phyloP scores from a whole-genome alignment of 2,888 invertebrate genomes.

The Meandrusa payeni region DNA sequence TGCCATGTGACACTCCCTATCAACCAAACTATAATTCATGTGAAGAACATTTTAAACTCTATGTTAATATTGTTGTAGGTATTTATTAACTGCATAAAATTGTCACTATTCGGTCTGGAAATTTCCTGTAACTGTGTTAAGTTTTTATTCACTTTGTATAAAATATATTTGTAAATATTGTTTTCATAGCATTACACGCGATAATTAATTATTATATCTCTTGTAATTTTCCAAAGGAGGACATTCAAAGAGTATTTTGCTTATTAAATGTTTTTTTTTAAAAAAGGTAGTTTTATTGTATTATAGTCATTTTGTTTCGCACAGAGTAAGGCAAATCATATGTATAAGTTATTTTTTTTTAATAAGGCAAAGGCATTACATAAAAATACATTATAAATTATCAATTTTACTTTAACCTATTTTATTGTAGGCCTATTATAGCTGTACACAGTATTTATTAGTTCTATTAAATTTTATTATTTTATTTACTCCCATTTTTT shows the following conservation, averaged over 20 bases:
- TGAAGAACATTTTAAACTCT: slow-evolving; percentile 25
- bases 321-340: too few relatives aligned
- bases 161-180: slow-evolving; percentile 22
- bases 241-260: slow-evolving; percentile 15
- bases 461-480: too few relatives aligned
- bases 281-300: slow-evolving; percentile 16
- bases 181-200: slow-evolving; percentile 17
- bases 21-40: slow-evolving; percentile 49
- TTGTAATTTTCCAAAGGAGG: slow-evolving; percentile 11
- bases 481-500: too few relatives aligned
- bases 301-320: too few relatives aligned
- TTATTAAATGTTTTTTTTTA: slow-evolving; percentile 20
- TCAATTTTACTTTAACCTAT: too few relatives aligned
- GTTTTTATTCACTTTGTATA: slow-evolving; percentile 14
- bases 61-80: slow-evolving; percentile 13
- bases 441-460: too few relatives aligned
- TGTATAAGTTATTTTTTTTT: too few relatives aligned
- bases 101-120: slow-evolving; percentile 11
- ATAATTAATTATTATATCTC: slow-evolving; percentile 10
- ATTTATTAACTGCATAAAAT: slow-evolving; percentile 25
- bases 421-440: too few relatives aligned
- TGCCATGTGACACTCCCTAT: slow-evolving; percentile 76
- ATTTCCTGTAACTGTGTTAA: slow-evolving; percentile 23
- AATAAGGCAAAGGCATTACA: too few relatives aligned
- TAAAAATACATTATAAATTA: too few relatives aligned